These are phyloP conservation scores for Drosophila leonis DNA, from an alignment of 2,888 invertebrate species.

Conservation along the genomic window DNA sequence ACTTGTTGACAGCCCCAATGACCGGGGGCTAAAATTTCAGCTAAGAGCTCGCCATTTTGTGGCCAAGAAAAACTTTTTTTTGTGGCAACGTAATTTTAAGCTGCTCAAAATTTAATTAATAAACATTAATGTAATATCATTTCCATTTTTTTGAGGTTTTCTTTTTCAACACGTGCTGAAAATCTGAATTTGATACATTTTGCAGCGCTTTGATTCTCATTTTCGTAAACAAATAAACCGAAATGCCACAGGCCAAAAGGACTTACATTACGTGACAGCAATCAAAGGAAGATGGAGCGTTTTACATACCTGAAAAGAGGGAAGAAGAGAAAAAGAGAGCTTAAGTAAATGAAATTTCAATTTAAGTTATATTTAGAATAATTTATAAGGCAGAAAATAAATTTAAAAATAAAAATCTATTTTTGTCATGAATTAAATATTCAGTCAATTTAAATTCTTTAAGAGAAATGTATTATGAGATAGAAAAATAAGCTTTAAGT, in stretches of 20 bases:
- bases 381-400: neutral
- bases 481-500: no score
- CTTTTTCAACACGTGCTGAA: slow-evolving; percentile 44
- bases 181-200: slow-evolving; percentile 61
- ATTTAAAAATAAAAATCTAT: neutral
- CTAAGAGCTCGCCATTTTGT: slow-evolving; percentile 57
- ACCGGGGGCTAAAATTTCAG: slow-evolving; percentile 59
- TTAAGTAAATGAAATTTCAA: neutral
- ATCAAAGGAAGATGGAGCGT: slow-evolving; percentile 47
- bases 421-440: neutral
- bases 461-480: no score
- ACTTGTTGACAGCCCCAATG: slow-evolving; percentile 70
- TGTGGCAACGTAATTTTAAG: slow-evolving; percentile 62
- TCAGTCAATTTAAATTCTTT: no score
- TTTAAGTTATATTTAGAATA: slow-evolving; percentile 2
- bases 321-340: slow-evolving; percentile 14
- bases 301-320: slow-evolving; percentile 66
- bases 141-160: slow-evolving; percentile 42
- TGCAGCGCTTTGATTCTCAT: slow-evolving; percentile 38
- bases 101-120: slow-evolving; percentile 72
- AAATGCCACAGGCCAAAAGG: slow-evolving; percentile 46
- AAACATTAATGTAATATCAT: slow-evolving; percentile 52
- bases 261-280: slow-evolving; percentile 53
- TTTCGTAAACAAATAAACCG: slow-evolving; percentile 37
- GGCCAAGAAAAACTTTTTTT: slow-evolving; percentile 37